A percentile compares a stretch with the other conserved stretches of the same genome.
These are phyloP conservation scores for Octonoba sinensis DNA, from an alignment of 2,888 invertebrate species.

Conservation along the genomic window DNA sequence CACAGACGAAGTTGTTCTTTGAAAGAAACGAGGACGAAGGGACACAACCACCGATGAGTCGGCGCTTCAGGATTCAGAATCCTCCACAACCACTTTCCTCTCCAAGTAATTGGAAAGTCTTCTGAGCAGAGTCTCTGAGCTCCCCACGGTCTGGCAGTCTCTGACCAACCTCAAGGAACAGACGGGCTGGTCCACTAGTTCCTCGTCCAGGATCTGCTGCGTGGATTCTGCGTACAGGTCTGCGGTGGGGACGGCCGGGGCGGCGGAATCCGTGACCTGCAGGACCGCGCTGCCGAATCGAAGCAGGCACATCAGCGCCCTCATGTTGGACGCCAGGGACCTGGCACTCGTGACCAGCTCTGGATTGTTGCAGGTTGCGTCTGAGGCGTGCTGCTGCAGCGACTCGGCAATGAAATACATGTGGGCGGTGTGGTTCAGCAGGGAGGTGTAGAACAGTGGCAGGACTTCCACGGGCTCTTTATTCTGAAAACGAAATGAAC, in stretches of 20 bases:
- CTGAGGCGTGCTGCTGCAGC: slow-evolving; percentile 16
- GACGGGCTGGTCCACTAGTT: slow-evolving; percentile 32
- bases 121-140: slow-evolving; percentile 36
- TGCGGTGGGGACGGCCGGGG: neutral
- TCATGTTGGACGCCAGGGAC: slow-evolving; percentile 43
- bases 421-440: slow-evolving; percentile 65
- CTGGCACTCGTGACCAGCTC: slow-evolving; percentile 20
- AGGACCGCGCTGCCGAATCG: slow-evolving; percentile 24
- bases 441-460: slow-evolving; percentile 54
- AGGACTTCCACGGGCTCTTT: slow-evolving; percentile 29
- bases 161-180: slow-evolving; percentile 58
- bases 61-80: neutral
- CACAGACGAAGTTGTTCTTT: no score
- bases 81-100: neutral
- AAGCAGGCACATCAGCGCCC: slow-evolving; percentile 59
- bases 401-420: slow-evolving; percentile 55
- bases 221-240: slow-evolving; percentile 21
- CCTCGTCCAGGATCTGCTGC: slow-evolving; percentile 48
- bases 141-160: slow-evolving; percentile 60
- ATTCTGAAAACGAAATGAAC: slow-evolving; percentile 29
- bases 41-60: no score
- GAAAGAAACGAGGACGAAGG: no score
- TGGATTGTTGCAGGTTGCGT: slow-evolving; percentile 19
- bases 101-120: slow-evolving; percentile 32
- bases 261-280: slow-evolving; percentile 9